phyloP scores from a whole-genome alignment of 2,888 invertebrate genomes.

The Calliphora vomitoria region DNA sequence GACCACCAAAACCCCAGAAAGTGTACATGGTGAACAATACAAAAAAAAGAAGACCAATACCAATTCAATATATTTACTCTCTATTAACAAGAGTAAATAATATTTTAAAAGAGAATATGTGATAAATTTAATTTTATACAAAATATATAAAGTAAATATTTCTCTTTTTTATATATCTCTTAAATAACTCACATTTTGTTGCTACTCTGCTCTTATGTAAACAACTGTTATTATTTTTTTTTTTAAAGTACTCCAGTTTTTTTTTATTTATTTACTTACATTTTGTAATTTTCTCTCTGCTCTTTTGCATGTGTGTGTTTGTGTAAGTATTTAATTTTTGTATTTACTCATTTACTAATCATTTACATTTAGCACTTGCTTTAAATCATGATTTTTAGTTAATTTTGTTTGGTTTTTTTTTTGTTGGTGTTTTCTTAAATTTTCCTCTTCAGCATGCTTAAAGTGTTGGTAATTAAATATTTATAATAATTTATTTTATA shows the following conservation, averaged over 20 bases:
- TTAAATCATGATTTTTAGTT: conserved; percentile 50
- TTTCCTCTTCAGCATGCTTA: conserved; percentile 25
- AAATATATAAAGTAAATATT: neutral
- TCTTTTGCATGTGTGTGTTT: conserved; percentile 15
- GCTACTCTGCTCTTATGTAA: neutral
- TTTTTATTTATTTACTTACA: neutral
- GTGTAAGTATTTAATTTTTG: conserved; percentile 1
- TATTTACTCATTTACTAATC: conserved; percentile 44
- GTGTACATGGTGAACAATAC: neutral
- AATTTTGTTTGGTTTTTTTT: conserved; percentile 1
- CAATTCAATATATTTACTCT: conserved; percentile 28
- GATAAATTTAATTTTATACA: neutral
- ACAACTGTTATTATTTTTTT: conserved; percentile 2
- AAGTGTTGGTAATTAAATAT: conserved; percentile 51
- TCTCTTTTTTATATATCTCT: conserved; percentile 5
- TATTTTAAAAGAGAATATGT: neutral
- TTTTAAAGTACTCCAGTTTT: neutral
- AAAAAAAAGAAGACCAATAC: conserved; percentile 46
- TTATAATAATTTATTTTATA: conserved; percentile 4
- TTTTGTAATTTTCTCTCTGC: neutral
- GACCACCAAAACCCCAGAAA: conserved; percentile 64
- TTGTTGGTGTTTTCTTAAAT: conserved; percentile 20
- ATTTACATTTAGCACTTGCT: conserved; percentile 61
- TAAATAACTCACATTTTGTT: neutral
- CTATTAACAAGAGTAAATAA: conserved; percentile 5